Evolutionary conservation across 2,797 vertebrate genomes (phyloP).

Genomic region (Rhinophrynus dorsalis): DNA sequence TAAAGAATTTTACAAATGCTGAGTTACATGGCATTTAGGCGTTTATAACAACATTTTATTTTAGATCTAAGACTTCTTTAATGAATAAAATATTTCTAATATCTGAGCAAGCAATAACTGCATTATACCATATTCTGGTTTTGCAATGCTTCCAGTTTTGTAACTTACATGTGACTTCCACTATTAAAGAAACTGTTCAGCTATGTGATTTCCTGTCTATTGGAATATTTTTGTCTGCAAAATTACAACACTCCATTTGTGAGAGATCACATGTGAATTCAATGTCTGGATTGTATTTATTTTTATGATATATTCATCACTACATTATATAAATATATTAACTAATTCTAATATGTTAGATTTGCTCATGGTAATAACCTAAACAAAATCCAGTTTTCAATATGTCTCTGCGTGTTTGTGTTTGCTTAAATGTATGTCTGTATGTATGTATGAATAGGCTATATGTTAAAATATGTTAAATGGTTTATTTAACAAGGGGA

Average conservation of each 20-base stretch:
- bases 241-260: constrained; percentile 28
- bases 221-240: constrained; percentile 36
- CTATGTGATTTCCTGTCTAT: constrained; percentile 25
- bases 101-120: not conserved
- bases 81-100: not conserved
- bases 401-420: too few species aligned
- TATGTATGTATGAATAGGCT: too few species aligned
- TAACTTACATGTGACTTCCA: not conserved
- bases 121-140: not conserved
- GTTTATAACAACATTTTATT: not conserved
- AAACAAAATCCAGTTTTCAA: too few species aligned
- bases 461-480: too few species aligned
- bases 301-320: too few species aligned
- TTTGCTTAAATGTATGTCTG: too few species aligned
- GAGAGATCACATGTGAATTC: constrained; percentile 22
- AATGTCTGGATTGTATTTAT: constrained; percentile 26
- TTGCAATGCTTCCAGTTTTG: not conserved
- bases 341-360: too few species aligned
- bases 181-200: constrained; percentile 4
- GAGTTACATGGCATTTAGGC: not conserved
- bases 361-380: too few species aligned
- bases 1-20: too few species aligned
- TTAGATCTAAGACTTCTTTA: not conserved
- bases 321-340: too few species aligned
- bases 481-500: too few species aligned